Conservation (phyloP, 2,888 invertebrate genomes). For the Cryptus viduatorius region DNA sequence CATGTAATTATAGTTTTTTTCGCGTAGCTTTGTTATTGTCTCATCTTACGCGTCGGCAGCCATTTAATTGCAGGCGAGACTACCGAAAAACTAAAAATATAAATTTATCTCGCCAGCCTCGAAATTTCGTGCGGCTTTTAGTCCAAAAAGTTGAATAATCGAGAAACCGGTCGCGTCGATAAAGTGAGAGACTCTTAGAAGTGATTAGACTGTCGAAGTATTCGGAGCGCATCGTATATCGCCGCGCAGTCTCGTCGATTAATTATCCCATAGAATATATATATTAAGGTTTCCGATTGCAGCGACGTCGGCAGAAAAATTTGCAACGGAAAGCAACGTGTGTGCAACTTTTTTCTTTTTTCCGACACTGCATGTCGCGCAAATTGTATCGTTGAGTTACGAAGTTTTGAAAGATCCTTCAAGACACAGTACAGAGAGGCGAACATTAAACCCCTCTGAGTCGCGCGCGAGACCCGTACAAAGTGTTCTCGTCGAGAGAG, state of each 20-base stretch:
- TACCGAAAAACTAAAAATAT: too few relatives aligned
- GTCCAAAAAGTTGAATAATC: too few relatives aligned
- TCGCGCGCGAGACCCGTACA: not conserved
- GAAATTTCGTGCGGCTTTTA: too few relatives aligned
- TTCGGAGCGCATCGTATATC: not conserved
- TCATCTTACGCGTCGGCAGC: too few relatives aligned
- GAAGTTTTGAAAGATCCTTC: slow-evolving; percentile 5
- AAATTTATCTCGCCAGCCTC: too few relatives aligned
- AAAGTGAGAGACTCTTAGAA: not conserved
- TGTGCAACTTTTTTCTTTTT: not conserved
- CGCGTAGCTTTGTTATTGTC: too few relatives aligned
- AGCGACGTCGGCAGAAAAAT: not conserved
- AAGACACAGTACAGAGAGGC: not conserved
- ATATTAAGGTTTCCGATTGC: not conserved
- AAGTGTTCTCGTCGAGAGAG: slow-evolving; percentile 51
- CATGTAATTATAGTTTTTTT: too few relatives aligned
- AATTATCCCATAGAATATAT: not conserved
- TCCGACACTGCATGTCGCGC: not conserved
- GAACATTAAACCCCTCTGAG: not conserved
- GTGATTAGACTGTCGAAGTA: not conserved
- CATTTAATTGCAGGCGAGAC: too few relatives aligned
- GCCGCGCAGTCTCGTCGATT: not conserved
- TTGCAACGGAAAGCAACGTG: not conserved
- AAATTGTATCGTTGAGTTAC: not conserved
- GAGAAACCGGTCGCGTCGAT: not conserved